Conservation (phyloP, 2,113 vertebrate species). For the Lamprotornis superbus region DNA sequence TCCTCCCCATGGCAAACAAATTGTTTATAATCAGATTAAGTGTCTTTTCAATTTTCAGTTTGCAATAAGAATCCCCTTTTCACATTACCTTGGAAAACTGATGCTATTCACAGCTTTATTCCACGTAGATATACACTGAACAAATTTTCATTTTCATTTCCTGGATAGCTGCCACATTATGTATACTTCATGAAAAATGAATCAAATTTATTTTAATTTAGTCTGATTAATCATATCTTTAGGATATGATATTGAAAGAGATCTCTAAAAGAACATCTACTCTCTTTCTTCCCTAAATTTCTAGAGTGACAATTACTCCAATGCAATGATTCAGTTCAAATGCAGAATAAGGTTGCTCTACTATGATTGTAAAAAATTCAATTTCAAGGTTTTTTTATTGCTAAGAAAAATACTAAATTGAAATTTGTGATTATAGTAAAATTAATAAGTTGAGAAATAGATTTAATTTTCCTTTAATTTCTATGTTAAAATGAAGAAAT, state of each 20-base stretch:
- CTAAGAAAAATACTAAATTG: not conserved
- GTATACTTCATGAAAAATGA: not conserved
- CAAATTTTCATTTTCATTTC: not conserved
- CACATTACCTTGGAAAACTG: not conserved
- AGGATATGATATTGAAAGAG: not conserved
- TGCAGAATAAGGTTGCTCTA: not conserved
- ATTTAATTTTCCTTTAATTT: not conserved
- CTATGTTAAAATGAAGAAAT: not conserved
- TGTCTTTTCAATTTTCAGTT: not conserved
- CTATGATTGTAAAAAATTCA: not conserved
- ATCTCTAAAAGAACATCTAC: not conserved
- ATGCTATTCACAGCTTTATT: not conserved
- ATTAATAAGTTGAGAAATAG: not conserved
- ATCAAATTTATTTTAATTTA: not conserved
- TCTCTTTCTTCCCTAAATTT: not conserved
- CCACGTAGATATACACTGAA: not conserved
- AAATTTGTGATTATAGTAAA: not conserved
- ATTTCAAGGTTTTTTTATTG: not conserved
- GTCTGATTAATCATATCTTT: not conserved
- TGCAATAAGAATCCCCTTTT: not conserved
- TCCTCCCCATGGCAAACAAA: not conserved
- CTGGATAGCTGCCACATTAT: not conserved
- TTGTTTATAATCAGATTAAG: not conserved
- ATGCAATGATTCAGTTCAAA: not conserved
- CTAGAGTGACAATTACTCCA: not conserved